Evolutionary conservation across 1,140 invertebrate species (phyloP).

Genomic region (Melipona quadrifasciata): DNA sequence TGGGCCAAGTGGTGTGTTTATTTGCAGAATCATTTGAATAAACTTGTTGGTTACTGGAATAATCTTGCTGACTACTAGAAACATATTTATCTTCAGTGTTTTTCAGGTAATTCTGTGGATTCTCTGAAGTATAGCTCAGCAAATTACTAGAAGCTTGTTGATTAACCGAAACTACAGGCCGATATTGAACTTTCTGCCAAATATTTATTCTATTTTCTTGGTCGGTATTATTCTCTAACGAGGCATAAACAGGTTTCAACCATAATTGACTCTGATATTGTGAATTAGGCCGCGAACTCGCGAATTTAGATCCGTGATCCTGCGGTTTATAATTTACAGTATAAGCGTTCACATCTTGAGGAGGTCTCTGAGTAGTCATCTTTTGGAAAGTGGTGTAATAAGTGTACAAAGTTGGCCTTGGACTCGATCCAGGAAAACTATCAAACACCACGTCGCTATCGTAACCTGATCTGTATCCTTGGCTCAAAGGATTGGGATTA

Average conservation of each 20-base stretch:
- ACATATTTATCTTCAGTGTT: too few species aligned
- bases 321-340: conserved; percentile 17
- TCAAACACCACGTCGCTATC: conserved; percentile 68
- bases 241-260: neutral
- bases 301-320: neutral
- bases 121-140: too few species aligned
- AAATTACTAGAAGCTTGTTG: neutral
- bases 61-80: too few species aligned
- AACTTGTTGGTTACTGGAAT: too few species aligned
- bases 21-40: too few species aligned
- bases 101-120: too few species aligned
- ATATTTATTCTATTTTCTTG: neutral
- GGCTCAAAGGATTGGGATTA: conserved; percentile 76
- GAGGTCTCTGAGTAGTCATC: conserved; percentile 18
- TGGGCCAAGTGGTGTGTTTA: neutral
- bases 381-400: conserved; percentile 58
- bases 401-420: conserved; percentile 59
- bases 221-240: neutral
- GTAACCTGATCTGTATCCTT: conserved; percentile 62
- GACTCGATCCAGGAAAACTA: conserved; percentile 32
- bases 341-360: conserved; percentile 31
- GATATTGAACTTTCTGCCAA: conserved; percentile 28
- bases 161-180: neutral
- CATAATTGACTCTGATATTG: neutral
- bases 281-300: neutral